Evolutionary conservation across 2,113 vertebrate species (phyloP).

Genomic region (Corythornis vintsioides): DNA sequence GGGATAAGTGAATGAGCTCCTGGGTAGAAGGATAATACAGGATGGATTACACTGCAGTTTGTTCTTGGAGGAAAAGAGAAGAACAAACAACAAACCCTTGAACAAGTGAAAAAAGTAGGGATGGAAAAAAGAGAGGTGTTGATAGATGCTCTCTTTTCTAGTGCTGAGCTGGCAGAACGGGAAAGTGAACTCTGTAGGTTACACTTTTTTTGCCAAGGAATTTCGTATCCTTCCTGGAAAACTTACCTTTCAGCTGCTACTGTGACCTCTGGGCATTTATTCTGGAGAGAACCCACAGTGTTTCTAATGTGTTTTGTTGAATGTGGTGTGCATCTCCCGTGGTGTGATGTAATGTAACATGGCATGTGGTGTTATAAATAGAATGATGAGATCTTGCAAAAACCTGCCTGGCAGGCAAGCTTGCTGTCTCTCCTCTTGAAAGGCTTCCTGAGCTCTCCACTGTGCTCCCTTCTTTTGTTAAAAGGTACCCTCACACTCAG

Average conservation of each 20-base stretch:
- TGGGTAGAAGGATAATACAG: background rate
- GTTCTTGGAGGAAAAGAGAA: background rate
- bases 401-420: constrained; percentile 67
- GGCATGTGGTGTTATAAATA: constrained; percentile 73
- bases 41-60: background rate
- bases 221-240: constrained; percentile 9
- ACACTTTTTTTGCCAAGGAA: constrained; percentile 6
- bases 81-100: background rate
- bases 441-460: constrained; percentile 7
- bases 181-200: background rate
- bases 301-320: constrained; percentile 54
- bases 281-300: constrained; percentile 29
- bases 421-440: background rate
- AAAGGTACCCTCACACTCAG: background rate
- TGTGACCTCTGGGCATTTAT: background rate
- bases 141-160: background rate
- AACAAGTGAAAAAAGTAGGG: background rate
- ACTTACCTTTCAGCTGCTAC: background rate
- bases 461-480: background rate
- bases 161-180: background rate
- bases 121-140: background rate
- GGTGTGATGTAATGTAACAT: constrained; percentile 51
- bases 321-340: constrained; percentile 42
- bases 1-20: background rate
- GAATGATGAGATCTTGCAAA: constrained; percentile 51